phyloP scores from a whole-genome alignment of 30 jellyfish, hydroid and myxozoan species.

The Pelagia noctiluca region DNA sequence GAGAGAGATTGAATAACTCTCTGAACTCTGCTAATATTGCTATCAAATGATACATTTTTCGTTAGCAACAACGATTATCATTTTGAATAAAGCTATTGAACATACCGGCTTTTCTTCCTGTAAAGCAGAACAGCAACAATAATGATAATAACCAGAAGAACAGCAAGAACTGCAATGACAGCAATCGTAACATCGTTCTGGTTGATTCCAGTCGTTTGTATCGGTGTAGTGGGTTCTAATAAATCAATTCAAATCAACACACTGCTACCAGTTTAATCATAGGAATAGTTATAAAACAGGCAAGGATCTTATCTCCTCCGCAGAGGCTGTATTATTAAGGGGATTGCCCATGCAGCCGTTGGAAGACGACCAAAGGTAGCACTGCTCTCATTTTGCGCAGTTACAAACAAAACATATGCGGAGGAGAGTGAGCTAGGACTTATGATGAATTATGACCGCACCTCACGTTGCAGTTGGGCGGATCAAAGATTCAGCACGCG shows the following conservation, averaged over 20 bases:
- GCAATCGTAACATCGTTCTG: constrained; percentile 46
- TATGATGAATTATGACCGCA: too few species aligned
- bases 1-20: too few species aligned
- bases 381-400: neutral
- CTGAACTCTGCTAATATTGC: too few species aligned
- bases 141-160: constrained; percentile 39
- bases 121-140: constrained; percentile 34
- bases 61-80: too few species aligned
- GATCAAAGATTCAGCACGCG: too few species aligned
- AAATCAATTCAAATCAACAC: neutral
- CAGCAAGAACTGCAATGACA: constrained; percentile 64
- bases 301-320: too few species aligned
- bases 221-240: constrained; percentile 30
- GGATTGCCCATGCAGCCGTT: neutral
- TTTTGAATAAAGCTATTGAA: too few species aligned
- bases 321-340: too few species aligned
- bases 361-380: neutral
- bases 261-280: neutral
- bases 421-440: too few species aligned
- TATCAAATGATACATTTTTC: too few species aligned
- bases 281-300: neutral
- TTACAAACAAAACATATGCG: neutral
- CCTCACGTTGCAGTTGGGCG: too few species aligned
- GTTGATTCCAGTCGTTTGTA: constrained; percentile 22
- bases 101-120: constrained; percentile 49